Percentiles rank a stretch among this genome's conserved stretches.
These are phyloP conservation scores for Saguinus imperator DNA, from an alignment of 2,113 vertebrate genomes.

Conservation along the genomic window DNA sequence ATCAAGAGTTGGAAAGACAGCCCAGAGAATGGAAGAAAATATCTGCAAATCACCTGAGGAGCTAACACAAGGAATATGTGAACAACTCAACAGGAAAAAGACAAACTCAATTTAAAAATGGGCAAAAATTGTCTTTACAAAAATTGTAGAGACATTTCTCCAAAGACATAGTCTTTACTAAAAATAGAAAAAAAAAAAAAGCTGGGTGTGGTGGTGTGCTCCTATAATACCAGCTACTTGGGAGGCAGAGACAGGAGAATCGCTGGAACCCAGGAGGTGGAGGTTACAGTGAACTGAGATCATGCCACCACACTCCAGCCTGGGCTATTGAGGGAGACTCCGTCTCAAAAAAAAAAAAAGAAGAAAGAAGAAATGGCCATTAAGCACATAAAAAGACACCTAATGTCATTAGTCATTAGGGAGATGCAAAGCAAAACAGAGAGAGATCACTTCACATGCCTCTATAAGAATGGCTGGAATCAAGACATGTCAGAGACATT, in stretches of 20 bases:
- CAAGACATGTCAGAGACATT: background rate
- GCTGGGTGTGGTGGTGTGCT: too few relatives aligned
- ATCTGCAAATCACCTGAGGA: background rate
- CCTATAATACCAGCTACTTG: too few relatives aligned
- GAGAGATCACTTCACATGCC: background rate
- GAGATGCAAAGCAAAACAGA: background rate
- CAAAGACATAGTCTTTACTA: background rate
- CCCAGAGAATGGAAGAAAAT: background rate
- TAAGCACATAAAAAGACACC: too few relatives aligned
- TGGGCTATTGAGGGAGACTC: too few relatives aligned
- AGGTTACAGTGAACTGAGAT: too few relatives aligned
- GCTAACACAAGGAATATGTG: background rate
- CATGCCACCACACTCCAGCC: too few relatives aligned
- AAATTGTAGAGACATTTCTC: background rate
- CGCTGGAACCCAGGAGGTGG: too few relatives aligned
- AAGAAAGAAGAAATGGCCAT: background rate
- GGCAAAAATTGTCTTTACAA: too few relatives aligned
- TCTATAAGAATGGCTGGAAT: too few relatives aligned
- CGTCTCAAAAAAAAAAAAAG: too few relatives aligned
- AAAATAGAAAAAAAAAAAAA: too few relatives aligned
- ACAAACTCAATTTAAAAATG: background rate
- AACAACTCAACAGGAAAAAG: background rate
- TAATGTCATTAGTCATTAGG: rapidly evolving
- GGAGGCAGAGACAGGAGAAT: too few relatives aligned
- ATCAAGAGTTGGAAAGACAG: background rate